Evolutionary conservation across 2,113 vertebrate genomes (phyloP).

Genomic region (Scopus umbretta): DNA sequence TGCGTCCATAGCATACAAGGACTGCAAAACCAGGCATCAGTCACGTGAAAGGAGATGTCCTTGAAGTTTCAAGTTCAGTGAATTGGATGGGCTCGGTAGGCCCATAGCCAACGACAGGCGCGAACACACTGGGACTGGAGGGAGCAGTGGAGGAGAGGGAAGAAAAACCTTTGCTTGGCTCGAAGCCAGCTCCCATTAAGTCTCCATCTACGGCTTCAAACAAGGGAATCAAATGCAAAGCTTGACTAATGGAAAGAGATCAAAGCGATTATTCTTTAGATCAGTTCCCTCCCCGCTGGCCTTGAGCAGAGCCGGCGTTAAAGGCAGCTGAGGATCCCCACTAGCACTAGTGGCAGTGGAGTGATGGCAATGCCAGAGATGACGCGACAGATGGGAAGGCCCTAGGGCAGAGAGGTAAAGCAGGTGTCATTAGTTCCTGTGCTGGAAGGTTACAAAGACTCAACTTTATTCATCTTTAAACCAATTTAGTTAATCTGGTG

Average conservation of each 20-base stretch:
- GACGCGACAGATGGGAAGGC: neutral
- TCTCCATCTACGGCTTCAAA: neutral
- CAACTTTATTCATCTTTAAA: slow-evolving; percentile 35
- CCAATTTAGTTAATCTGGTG: slow-evolving; percentile 45
- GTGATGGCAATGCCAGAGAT: neutral
- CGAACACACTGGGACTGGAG: neutral
- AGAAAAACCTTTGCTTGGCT: slow-evolving; percentile 13
- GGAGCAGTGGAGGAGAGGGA: neutral
- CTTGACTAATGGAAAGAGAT: slow-evolving; percentile 48
- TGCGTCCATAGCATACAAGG: fast-evolving
- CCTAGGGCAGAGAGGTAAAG: neutral
- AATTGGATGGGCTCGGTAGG: neutral
- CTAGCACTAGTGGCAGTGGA: neutral
- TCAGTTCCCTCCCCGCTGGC: slow-evolving; percentile 1
- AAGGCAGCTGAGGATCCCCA: neutral
- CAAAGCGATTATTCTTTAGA: slow-evolving; percentile 34
- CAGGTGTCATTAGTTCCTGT: slow-evolving; percentile 13
- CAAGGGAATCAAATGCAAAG: slow-evolving; percentile 32
- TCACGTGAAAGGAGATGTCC: neutral
- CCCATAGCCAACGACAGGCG: neutral
- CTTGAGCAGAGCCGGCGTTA: neutral
- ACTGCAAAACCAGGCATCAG: neutral
- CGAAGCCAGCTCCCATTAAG: slow-evolving; percentile 18
- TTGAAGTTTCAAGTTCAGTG: neutral
- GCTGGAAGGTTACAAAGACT: neutral